Percentiles rank a stretch among this genome's conserved stretches.
phyloP scores from a whole-genome alignment of 1,140 invertebrate species.

The Camponotus floridanus region DNA sequence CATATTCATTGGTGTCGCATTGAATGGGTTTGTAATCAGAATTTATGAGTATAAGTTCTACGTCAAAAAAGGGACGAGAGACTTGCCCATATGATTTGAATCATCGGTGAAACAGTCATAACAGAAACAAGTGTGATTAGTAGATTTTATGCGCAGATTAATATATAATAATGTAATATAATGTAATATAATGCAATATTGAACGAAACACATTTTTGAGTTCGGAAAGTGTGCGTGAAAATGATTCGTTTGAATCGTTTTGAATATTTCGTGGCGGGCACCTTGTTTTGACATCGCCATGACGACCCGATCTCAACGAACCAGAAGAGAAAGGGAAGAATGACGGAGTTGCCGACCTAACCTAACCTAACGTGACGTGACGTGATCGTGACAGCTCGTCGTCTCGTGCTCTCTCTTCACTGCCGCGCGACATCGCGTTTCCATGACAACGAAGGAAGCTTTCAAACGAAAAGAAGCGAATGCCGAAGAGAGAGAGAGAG shows the following conservation, averaged over 20 bases:
- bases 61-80: not conserved
- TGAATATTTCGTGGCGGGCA: not conserved
- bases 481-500: conserved; percentile 12
- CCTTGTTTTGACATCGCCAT: conserved; percentile 69
- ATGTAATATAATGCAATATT: not conserved
- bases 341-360: conserved; percentile 43
- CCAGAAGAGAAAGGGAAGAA: not conserved
- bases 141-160: no score
- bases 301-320: conserved; percentile 54
- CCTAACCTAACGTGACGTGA: conserved; percentile 57
- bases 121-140: no score
- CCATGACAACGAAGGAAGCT: conserved; percentile 66
- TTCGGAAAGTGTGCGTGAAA: not conserved
- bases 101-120: no score
- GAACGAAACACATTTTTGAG: not conserved
- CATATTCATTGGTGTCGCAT: no score
- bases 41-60: no score
- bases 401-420: conserved; percentile 48
- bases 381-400: conserved; percentile 53
- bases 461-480: conserved; percentile 52
- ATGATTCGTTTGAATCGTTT: not conserved
- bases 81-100: not conserved
- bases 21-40: no score
- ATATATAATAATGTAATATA: no score
- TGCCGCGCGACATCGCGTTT: conserved; percentile 44